Evolutionary conservation across 2,888 invertebrate genomes (phyloP).

Genomic region (Gymnoscelis rufifasciata): DNA sequence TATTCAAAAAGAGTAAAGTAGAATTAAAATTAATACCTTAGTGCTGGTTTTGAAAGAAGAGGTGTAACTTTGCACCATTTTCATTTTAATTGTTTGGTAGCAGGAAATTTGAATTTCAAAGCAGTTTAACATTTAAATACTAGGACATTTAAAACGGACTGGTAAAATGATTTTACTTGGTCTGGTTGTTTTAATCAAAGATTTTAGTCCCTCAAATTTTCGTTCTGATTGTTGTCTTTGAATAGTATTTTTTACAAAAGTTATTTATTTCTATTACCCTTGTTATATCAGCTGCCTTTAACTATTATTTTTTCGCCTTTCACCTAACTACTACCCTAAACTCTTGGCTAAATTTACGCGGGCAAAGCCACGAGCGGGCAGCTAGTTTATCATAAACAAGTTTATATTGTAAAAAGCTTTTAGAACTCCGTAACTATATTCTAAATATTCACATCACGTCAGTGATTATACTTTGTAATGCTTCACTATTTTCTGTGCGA

Average conservation of each 20-base stretch:
- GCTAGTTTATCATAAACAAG: no score
- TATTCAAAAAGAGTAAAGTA: no score
- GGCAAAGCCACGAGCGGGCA: no score
- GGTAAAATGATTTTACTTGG: background rate
- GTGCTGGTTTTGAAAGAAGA: background rate
- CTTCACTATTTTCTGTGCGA: constrained; percentile 24
- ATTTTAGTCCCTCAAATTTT: background rate
- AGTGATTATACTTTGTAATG: constrained; percentile 43
- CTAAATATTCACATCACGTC: constrained; percentile 51
- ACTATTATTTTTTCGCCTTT: no score
- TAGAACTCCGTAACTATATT: no score
- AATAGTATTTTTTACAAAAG: no score
- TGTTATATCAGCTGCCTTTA: no score
- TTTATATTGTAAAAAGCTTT: no score
- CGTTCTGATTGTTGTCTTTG: background rate
- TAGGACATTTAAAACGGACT: background rate
- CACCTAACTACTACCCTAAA: no score
- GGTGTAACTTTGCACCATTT: constrained; percentile 10
- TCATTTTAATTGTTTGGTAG: constrained; percentile 13
- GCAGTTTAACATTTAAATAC: constrained; percentile 3
- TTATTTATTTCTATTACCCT: no score
- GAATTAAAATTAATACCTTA: constrained; percentile 1
- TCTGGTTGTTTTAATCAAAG: background rate
- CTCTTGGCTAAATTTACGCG: no score
- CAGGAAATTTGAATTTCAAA: constrained; percentile 14